Percentiles rank a stretch among this genome's conserved stretches.
Conservation (phyloP, 2,113 vertebrate genomes). For the Galemys pyrenaicus region DNA sequence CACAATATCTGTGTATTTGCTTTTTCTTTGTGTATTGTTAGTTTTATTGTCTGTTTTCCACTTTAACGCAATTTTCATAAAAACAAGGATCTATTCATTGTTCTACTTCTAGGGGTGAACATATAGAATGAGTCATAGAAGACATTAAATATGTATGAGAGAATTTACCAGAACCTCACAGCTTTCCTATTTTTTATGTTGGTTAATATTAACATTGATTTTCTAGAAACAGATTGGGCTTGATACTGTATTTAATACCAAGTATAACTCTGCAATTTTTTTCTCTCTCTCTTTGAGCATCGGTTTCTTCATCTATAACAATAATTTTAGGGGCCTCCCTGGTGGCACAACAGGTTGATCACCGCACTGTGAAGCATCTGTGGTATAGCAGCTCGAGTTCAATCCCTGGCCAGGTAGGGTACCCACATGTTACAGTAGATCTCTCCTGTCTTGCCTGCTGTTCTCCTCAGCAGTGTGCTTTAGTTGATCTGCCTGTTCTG, state of each 20-base stretch:
- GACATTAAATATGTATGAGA: background rate
- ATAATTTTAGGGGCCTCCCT: background rate
- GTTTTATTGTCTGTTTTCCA: background rate
- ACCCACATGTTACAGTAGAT: no score
- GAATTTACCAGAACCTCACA: no score
- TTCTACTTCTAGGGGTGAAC: background rate
- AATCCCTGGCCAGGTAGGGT: no score
- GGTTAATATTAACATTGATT: background rate
- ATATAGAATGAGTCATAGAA: background rate
- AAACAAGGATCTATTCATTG: background rate
- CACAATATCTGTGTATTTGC: background rate
- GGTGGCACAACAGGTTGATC: no score
- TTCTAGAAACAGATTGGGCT: background rate
- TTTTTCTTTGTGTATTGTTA: background rate
- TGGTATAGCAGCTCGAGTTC: no score
- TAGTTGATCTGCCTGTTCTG: no score
- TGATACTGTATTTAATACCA: background rate
- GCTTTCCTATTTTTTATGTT: no score
- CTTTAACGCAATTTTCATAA: background rate
- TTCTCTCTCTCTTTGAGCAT: background rate
- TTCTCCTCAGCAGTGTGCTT: no score
- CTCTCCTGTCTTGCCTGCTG: no score
- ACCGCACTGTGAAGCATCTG: no score
- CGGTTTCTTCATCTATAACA: constrained; percentile 9
- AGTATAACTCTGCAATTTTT: background rate